Evolutionary conservation across 1,140 invertebrate species (phyloP).

Genomic region (Pygmarrhopalites habei): DNA sequence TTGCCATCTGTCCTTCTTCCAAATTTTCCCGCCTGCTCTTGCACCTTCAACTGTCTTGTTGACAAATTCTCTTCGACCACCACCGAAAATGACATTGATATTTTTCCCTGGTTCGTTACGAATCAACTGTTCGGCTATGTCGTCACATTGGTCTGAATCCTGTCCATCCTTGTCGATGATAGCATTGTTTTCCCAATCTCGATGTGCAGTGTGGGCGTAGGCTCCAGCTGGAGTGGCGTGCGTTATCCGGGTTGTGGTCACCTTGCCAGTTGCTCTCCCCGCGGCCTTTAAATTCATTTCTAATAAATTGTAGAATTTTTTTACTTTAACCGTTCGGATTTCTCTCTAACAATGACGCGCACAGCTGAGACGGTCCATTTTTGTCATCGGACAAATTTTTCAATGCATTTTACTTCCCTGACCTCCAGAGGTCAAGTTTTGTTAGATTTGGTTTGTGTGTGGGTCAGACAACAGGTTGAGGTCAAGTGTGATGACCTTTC

Average conservation of each 20-base stretch:
- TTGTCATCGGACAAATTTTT: too few species aligned
- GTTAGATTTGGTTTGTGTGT: too few species aligned
- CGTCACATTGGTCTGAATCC: constrained; percentile 40
- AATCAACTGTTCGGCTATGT: constrained; percentile 44
- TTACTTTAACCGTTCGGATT: too few species aligned
- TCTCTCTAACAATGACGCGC: too few species aligned
- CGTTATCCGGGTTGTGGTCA: constrained; percentile 49
- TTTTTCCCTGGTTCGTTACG: constrained; percentile 40
- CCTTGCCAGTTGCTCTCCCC: constrained; percentile 48
- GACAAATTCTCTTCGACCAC: constrained; percentile 62
- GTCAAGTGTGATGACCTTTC: too few species aligned
- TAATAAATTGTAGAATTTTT: too few species aligned
- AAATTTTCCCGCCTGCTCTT: constrained; percentile 36
- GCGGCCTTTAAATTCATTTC: too few species aligned
- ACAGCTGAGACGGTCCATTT: too few species aligned
- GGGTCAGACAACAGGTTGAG: too few species aligned
- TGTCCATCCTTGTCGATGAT: constrained; percentile 10
- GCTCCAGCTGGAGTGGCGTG: constrained; percentile 43
- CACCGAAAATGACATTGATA: constrained; percentile 45
- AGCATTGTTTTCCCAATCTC: constrained; percentile 43
- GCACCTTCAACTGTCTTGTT: constrained; percentile 53
- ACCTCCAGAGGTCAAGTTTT: too few species aligned
- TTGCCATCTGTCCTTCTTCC: too few species aligned
- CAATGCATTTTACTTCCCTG: too few species aligned
- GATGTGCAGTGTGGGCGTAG: constrained; percentile 41